phyloP scores from a whole-genome alignment of 2,113 vertebrate species.

The Mionectes macconnelli region DNA sequence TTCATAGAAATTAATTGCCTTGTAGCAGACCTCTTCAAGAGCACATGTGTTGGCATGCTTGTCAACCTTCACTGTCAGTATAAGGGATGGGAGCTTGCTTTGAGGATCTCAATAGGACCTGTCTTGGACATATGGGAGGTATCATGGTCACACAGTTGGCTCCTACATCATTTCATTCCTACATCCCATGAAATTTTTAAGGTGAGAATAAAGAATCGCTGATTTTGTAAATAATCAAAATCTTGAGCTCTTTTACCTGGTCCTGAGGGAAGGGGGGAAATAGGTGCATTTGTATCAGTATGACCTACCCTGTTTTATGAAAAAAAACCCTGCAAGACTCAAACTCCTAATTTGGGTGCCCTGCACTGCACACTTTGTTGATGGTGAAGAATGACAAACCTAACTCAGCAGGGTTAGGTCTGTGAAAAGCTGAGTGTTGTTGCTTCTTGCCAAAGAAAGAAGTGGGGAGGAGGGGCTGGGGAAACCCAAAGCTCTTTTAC shows the following conservation, averaged over 20 bases:
- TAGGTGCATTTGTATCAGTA: background rate
- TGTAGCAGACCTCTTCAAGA: background rate
- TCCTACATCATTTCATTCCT: background rate
- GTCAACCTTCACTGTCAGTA: background rate
- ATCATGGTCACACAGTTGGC: background rate
- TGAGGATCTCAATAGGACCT: background rate
- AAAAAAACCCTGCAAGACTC: background rate
- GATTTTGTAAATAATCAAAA: conserved; percentile 37
- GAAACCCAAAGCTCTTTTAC: background rate
- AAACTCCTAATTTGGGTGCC: background rate
- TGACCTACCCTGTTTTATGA: background rate
- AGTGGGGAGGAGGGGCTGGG: background rate
- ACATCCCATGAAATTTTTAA: background rate
- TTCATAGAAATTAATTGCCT: background rate
- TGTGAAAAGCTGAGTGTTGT: background rate
- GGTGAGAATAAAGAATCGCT: background rate
- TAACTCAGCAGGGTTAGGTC: background rate
- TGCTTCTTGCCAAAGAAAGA: background rate
- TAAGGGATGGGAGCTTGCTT: background rate
- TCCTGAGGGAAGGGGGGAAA: background rate
- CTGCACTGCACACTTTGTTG: background rate
- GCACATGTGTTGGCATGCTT: accelerated
- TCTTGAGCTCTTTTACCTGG: background rate
- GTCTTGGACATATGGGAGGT: background rate
- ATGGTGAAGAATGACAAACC: background rate